Percentiles rank a stretch among this genome's conserved stretches.
phyloP scores from a whole-genome alignment of 2,797 vertebrate species.

The Hypotaenidia philippensis region DNA sequence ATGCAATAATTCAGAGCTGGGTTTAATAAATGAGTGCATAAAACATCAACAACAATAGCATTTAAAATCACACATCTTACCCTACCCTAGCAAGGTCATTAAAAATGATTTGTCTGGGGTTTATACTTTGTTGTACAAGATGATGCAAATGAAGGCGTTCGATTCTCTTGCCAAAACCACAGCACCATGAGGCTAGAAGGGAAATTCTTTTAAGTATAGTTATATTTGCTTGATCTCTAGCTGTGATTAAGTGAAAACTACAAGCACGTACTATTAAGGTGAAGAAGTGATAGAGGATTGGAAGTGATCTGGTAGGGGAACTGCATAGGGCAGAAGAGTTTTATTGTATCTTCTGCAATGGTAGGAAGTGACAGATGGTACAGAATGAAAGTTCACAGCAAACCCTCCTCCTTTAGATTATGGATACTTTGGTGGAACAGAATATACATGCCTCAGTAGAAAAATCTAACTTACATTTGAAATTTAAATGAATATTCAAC shows the following conservation, averaged over 20 bases:
- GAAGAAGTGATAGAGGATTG: background rate
- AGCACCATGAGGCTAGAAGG: background rate
- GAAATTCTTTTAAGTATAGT: background rate
- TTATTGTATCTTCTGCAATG: background rate
- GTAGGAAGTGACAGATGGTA: background rate
- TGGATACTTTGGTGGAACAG: background rate
- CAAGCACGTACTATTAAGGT: background rate
- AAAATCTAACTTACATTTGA: background rate
- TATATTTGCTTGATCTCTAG: background rate
- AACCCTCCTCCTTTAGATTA: background rate
- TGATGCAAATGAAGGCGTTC: rapidly evolving
- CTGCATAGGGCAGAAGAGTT: background rate
- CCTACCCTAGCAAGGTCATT: background rate
- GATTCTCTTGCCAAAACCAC: background rate
- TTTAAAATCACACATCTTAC: background rate
- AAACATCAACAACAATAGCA: background rate
- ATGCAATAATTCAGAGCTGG: background rate
- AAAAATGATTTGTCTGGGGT: background rate
- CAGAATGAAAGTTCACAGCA: conserved; percentile 1
- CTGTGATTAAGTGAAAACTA: background rate
- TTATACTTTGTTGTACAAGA: background rate
- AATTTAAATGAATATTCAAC: background rate
- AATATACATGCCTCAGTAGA: background rate
- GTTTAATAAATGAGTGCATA: background rate
- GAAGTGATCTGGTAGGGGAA: background rate